phyloP scores from a whole-genome alignment of 1,140 invertebrate genomes.

The Trachymyrmex cornetzi region DNA sequence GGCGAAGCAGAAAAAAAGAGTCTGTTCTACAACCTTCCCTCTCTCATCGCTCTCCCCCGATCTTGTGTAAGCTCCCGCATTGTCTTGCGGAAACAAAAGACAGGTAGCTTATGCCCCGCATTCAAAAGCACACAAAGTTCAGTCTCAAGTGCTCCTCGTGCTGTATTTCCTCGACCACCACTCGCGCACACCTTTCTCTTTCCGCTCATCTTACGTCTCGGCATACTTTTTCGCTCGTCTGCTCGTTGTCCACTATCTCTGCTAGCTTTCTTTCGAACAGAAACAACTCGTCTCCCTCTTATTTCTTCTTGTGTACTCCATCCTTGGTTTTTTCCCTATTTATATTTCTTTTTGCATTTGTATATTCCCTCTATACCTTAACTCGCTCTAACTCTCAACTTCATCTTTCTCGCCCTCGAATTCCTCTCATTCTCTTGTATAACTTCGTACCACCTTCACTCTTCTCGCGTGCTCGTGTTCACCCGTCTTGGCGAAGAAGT shows the following conservation, averaged over 20 bases:
- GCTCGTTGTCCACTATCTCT: constrained; percentile 2
- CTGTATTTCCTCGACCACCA: constrained; percentile 52
- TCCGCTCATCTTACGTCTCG: constrained; percentile 20
- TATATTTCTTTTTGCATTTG: constrained; percentile 4
- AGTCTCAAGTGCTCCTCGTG: constrained; percentile 76
- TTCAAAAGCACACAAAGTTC: constrained; percentile 83
- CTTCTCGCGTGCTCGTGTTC: not conserved
- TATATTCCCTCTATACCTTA: not conserved
- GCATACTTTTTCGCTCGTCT: constrained; percentile 6
- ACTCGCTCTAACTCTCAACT: constrained; percentile 23
- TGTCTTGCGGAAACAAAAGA: constrained; percentile 81
- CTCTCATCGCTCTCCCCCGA: constrained; percentile 37
- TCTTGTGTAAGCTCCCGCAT: constrained; percentile 78
- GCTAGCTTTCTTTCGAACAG: constrained; percentile 8
- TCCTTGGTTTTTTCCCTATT: constrained; percentile 24
- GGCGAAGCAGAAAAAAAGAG: constrained; percentile 68
- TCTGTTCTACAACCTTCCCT: not conserved
- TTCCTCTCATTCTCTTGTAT: constrained; percentile 8
- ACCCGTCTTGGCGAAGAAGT: not conserved
- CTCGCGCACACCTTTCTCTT: constrained; percentile 26
- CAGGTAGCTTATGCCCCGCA: constrained; percentile 79
- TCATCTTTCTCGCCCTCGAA: constrained; percentile 38
- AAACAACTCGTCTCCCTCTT: not conserved
- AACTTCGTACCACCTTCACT: not conserved
- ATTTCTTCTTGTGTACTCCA: not conserved